Base-by-base conservation (phyloP, 2,797 vertebrate species). In the Peromyscus nudipes region DNA sequence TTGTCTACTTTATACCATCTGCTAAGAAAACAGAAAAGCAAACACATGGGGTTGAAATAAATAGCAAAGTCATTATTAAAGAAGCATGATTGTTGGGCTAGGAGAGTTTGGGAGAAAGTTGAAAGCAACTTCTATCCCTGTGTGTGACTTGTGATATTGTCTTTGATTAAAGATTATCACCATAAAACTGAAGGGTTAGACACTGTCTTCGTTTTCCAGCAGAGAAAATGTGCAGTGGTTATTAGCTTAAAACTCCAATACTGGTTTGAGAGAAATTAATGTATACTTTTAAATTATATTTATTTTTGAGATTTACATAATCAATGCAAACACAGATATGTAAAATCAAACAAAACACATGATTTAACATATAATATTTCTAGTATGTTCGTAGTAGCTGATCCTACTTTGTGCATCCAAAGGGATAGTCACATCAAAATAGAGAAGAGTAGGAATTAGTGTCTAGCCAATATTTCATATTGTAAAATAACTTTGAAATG, bases 11-110 rank as follows among this genome's bases (percentile, higher is more conserved):
- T 85, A 55, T 17, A 31, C 34, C 49, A 23, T 65, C 60, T 88
- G 34, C 34, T 73, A 81, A 85, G 76, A 84, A 92, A 87, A 85
- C 19, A 90, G 46, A 86, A 91, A 73, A 57, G 43, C 31, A 89
- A 69, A 93, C 27, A 37, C 16, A 49, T 16, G 55, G 8, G 49
- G 14, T 25, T 64, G 27, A 49, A 43, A 57, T 23, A 90, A 52
- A n/a, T 14, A 40, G 21, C 6, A 37, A 19, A n/a, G 21, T 69
- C 37, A 7, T 73, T 62, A 34, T 49, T 71, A 29, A 57, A 92
- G 34, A 75, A 12, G 2, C 13, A 85, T 37, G 7, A 1, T 23
- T 7, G 4, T 31, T 52, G 4, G 49, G 12, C 29, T 55, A 43
- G 21, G 1, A 25, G 65, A 83, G 27, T 37, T 46, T 82, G 2